These are phyloP conservation scores for Drosophila repletoides DNA, from an alignment of 1,140 invertebrate genomes.

Conservation along the genomic window DNA sequence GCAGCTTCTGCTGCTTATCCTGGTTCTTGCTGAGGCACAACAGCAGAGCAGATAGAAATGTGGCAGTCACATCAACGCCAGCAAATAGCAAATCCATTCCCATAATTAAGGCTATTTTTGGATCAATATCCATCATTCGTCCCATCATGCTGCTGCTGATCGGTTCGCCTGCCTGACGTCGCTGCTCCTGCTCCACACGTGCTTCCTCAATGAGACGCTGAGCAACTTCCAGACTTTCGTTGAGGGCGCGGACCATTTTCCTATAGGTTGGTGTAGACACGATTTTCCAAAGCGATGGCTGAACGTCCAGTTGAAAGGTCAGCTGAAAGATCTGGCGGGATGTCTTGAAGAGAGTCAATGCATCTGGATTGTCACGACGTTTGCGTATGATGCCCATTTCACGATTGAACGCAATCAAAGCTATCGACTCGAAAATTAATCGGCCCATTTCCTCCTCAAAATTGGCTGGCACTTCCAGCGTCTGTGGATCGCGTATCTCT, in stretches of 20 bases:
- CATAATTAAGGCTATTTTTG: conserved; percentile 85
- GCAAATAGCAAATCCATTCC: conserved; percentile 88
- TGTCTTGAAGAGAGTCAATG: conserved; percentile 6
- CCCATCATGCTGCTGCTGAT: conserved; percentile 83
- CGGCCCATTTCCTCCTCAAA: conserved; percentile 41
- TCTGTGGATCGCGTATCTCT: conserved; percentile 47
- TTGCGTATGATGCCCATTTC: conserved; percentile 48
- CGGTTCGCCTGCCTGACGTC: conserved; percentile 23
- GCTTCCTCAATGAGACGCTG: conserved; percentile 43
- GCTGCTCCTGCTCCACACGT: conserved; percentile 22
- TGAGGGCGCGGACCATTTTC: conserved; percentile 83
- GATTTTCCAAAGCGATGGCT: conserved; percentile 86
- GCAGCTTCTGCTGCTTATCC: conserved; percentile 83
- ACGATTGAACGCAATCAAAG: conserved; percentile 35
- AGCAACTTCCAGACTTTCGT: conserved; percentile 48
- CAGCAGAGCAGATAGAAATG: conserved; percentile 34
- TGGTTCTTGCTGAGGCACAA: conserved; percentile 83
- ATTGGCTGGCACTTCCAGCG: conserved; percentile 36
- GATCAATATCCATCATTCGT: conserved; percentile 85
- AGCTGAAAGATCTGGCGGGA: conserved; percentile 14
- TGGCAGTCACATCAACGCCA: conserved; percentile 86
- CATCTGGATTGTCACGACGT: conserved; percentile 35
- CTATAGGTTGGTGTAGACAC: conserved; percentile 84
- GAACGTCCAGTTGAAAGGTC: conserved; percentile 84
- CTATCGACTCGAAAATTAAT: conserved; percentile 38